A percentile compares a stretch with the other conserved stretches of the same genome.
These are phyloP conservation scores for Sthenelais limicola DNA, from an alignment of 2,888 invertebrate genomes.

Conservation along the genomic window DNA sequence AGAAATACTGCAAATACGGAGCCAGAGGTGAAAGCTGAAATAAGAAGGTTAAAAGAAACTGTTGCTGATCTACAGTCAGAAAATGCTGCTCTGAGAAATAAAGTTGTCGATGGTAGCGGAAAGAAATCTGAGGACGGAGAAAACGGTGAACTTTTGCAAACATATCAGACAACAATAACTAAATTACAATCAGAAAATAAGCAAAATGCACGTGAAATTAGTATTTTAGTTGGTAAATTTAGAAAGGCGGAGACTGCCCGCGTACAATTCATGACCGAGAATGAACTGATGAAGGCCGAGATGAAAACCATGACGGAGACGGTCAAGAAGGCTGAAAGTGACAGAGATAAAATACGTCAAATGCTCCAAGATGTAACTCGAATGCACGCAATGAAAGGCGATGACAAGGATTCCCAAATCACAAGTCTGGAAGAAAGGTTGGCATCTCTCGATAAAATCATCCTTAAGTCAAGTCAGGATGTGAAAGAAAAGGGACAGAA, in stretches of 20 bases:
- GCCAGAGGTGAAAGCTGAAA: neutral
- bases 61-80: neutral
- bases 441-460: neutral
- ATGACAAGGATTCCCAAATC: slow-evolving; percentile 9
- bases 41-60: neutral
- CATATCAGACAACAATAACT: neutral
- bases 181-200: slow-evolving; percentile 13
- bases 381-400: slow-evolving; percentile 3
- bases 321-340: neutral
- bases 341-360: slow-evolving; percentile 13
- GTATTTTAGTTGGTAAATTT: slow-evolving; percentile 4
- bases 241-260: neutral
- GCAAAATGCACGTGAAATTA: neutral
- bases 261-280: slow-evolving; percentile 1
- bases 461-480: slow-evolving; percentile 9
- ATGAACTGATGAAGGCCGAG: slow-evolving; percentile 13
- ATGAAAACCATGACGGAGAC: neutral
- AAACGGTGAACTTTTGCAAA: neutral
- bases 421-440: neutral
- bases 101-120: too few relatives aligned
- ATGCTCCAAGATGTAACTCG: slow-evolving; percentile 14
- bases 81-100: too few relatives aligned
- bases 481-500: slow-evolving; percentile 14
- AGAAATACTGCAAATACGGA: neutral
- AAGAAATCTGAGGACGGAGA: neutral